A percentile compares a stretch with the other conserved stretches of the same genome.
Conservation (phyloP, 1,140 invertebrate genomes). For the Chrysomallon squamiferum region DNA sequence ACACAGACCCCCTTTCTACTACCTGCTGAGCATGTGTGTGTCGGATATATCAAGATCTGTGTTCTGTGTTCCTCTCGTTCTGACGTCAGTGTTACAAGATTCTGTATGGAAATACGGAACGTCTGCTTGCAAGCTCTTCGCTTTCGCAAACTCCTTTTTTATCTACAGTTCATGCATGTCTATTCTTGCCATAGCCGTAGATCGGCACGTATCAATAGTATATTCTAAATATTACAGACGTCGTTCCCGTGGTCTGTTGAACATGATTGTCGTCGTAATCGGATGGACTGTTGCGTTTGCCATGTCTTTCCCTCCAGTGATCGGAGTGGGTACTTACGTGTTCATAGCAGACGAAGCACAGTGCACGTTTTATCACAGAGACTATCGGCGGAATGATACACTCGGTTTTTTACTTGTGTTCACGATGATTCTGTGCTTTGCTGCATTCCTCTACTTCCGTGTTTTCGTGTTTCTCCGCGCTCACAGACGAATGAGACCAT, state of each 20-base stretch:
- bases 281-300: constrained; percentile 47
- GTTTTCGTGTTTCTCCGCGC: constrained; percentile 50
- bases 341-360: constrained; percentile 49
- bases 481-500: constrained; percentile 50
- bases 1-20: constrained; percentile 55
- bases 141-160: constrained; percentile 56
- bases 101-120: constrained; percentile 49
- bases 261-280: constrained; percentile 36
- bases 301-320: constrained; percentile 52
- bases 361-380: constrained; percentile 48
- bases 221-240: constrained; percentile 44
- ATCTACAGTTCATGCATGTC: constrained; percentile 46
- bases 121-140: constrained; percentile 46
- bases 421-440: constrained; percentile 31
- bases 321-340: constrained; percentile 48
- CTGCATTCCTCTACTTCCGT: constrained; percentile 48
- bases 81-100: constrained; percentile 44
- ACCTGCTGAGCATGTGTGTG: constrained; percentile 48
- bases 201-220: constrained; percentile 48
- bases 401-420: constrained; percentile 50
- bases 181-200: constrained; percentile 49
- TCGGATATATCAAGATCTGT: constrained; percentile 49
- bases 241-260: constrained; percentile 39
- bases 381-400: constrained; percentile 50
- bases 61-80: constrained; percentile 53